Percentiles rank a stretch among this genome's conserved stretches.
Evolutionary conservation across 2,113 vertebrate genomes (phyloP).

Genomic region (Gallinago jamesoni): DNA sequence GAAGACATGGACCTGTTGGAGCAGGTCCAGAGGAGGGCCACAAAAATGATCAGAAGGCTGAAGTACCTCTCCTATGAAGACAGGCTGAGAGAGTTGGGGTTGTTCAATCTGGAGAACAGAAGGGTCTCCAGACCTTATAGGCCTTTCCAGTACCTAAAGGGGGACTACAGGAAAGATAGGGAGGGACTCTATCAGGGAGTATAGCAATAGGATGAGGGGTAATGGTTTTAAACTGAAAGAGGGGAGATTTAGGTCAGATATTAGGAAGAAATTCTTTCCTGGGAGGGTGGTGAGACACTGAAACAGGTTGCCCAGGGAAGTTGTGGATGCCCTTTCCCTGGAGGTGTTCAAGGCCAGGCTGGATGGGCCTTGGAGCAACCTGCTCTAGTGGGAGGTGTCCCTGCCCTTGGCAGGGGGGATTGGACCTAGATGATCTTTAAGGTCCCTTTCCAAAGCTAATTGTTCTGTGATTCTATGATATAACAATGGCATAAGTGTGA

Average conservation of each 20-base stretch:
- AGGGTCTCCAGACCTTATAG: background rate
- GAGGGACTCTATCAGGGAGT: background rate
- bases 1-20: background rate
- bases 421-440: background rate
- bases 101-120: background rate
- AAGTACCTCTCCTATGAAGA: background rate
- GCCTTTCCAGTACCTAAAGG: background rate
- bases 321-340: background rate
- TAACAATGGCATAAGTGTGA: background rate
- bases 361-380: background rate
- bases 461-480: background rate
- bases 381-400: background rate
- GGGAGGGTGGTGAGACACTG: background rate
- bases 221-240: background rate
- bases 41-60: background rate
- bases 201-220: background rate
- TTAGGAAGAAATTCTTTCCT: background rate
- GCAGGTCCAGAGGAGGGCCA: background rate
- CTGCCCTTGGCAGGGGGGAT: background rate
- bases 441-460: background rate
- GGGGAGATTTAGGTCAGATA: background rate
- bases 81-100: background rate
- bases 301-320: background rate
- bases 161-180: background rate
- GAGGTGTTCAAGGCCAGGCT: background rate